A percentile compares a stretch with the other conserved stretches of the same genome.
These are phyloP conservation scores for Palythoa caribaeorum DNA, from an alignment of 92 coral and sea anemone genomes.

Conservation along the genomic window DNA sequence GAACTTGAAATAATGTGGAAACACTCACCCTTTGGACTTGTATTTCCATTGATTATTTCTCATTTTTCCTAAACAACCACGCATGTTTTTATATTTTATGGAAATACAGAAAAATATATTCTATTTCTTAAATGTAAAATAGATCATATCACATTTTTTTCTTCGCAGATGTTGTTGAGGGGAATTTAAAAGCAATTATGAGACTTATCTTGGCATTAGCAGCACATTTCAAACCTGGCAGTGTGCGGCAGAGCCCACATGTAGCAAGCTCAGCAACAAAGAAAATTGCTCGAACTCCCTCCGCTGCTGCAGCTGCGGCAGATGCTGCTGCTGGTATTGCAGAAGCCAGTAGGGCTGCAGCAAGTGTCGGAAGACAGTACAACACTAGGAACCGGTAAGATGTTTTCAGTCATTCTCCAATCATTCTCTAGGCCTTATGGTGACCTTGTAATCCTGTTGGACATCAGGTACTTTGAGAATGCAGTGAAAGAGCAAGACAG, in stretches of 20 bases:
- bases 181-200: conserved; percentile 95
- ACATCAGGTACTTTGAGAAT: too few relatives aligned
- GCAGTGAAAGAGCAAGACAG: too few relatives aligned
- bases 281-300: conserved; percentile 87
- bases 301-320: conserved; percentile 99
- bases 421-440: too few relatives aligned
- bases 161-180: conserved; percentile 89
- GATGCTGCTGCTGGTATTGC: conserved; percentile 98
- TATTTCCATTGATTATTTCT: too few relatives aligned
- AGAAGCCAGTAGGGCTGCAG: conserved; percentile 97
- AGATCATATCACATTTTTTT: neutral
- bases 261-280: conserved; percentile 57
- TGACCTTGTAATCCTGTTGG: too few relatives aligned
- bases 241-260: conserved; percentile 81
- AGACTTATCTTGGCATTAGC: conserved; percentile 94
- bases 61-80: too few relatives aligned
- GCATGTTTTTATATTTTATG: too few relatives aligned
- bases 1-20: too few relatives aligned
- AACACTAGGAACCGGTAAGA: conserved; percentile 72
- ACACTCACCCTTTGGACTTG: too few relatives aligned
- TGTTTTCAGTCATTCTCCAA: too few relatives aligned
- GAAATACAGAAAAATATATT: too few relatives aligned
- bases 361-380: conserved; percentile 95
- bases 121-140: too few relatives aligned
- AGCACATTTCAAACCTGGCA: conserved; percentile 98